phyloP scores from a whole-genome alignment of 2,797 vertebrate genomes.

The Emydoidea blandingii region DNA sequence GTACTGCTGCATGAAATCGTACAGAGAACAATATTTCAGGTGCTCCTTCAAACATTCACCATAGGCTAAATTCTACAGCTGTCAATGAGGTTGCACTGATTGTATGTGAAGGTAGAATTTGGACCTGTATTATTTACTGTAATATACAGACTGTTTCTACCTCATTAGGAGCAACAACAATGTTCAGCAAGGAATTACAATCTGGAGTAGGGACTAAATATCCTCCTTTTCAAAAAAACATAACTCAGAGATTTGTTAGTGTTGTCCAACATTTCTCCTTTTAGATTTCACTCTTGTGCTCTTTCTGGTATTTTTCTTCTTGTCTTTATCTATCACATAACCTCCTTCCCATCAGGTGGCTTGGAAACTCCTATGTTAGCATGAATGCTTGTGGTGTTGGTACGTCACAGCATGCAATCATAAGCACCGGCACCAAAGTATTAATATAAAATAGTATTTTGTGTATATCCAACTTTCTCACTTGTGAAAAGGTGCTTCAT shows the following conservation, averaged over 20 bases:
- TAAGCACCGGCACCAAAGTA: background rate
- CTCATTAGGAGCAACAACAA: background rate
- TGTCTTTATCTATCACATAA: constrained; percentile 14
- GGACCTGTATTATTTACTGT: background rate
- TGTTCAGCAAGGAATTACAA: background rate
- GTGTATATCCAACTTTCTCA: constrained; percentile 39
- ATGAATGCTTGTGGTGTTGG: constrained; percentile 44
- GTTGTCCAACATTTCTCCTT: background rate
- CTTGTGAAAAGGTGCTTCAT: constrained; percentile 32
- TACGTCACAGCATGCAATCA: constrained; percentile 16
- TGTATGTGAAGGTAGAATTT: background rate
- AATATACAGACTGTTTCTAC: background rate
- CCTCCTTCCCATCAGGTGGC: constrained; percentile 20
- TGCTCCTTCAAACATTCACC: background rate
- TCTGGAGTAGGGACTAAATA: background rate
- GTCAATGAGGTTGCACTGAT: background rate
- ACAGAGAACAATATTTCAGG: background rate
- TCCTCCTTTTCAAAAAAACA: background rate
- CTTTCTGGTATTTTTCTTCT: background rate
- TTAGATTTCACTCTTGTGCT: background rate
- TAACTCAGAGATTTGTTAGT: background rate
- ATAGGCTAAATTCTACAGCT: fast-evolving
- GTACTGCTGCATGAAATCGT: background rate
- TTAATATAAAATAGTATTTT: constrained; percentile 35
- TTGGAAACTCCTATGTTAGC: background rate